Conservation (phyloP, 53 echinoderm and acorn worm species). For the Pentamera pediparva region DNA sequence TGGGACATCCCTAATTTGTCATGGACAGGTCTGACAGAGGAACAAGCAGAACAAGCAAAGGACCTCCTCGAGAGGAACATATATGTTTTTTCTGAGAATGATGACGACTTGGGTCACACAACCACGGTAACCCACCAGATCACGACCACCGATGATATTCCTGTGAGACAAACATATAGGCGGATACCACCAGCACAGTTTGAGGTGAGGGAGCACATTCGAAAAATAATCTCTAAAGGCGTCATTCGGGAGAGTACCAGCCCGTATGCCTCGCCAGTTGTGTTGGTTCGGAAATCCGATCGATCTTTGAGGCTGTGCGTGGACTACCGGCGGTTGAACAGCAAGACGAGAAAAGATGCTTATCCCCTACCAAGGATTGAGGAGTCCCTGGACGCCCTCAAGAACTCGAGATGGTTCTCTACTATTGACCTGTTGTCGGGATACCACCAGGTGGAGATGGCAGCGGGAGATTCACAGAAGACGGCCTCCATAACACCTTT, state of each 20-base stretch:
- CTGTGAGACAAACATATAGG: slow-evolving; percentile 25
- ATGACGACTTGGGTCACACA: background rate
- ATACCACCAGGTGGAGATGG: slow-evolving; percentile 26
- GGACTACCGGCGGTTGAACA: slow-evolving; percentile 9
- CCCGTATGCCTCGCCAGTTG: slow-evolving; percentile 18
- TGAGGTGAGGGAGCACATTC: slow-evolving; percentile 45
- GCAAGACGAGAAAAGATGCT: slow-evolving; percentile 18
- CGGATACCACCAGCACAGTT: slow-evolving; percentile 45
- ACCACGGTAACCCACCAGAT: background rate
- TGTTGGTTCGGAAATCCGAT: slow-evolving; percentile 11
- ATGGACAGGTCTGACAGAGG: too few species aligned
- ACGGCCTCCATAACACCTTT: slow-evolving; percentile 24
- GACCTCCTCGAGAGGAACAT: background rate
- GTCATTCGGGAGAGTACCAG: slow-evolving; percentile 17
- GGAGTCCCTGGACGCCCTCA: slow-evolving; percentile 23
- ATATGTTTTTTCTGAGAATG: background rate
- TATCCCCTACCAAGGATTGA: slow-evolving; percentile 21
- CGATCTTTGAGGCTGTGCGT: slow-evolving; percentile 2
- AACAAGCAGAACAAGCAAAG: too few species aligned
- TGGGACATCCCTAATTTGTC: too few species aligned
- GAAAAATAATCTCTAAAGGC: slow-evolving; percentile 10
- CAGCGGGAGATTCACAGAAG: slow-evolving; percentile 16
- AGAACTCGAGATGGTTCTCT: slow-evolving; percentile 1
- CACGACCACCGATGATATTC: background rate
- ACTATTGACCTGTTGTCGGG: slow-evolving; percentile 12